Percentiles rank a stretch among this genome's conserved stretches.
phyloP scores from a whole-genome alignment of 2,888 invertebrate species.

The Tuberolachnus salignus region DNA sequence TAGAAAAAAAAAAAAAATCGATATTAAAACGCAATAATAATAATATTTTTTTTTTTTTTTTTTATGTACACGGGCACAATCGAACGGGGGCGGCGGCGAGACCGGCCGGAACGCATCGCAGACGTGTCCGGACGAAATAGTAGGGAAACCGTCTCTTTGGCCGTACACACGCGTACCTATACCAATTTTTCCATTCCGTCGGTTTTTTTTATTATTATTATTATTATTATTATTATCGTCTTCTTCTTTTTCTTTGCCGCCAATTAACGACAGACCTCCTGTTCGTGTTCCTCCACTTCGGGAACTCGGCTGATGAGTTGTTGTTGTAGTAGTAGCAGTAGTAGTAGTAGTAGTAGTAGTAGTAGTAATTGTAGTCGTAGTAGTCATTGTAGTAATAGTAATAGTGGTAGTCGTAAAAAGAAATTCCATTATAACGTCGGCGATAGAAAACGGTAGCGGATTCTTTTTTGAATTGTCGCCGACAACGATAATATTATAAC shows the following conservation, averaged over 20 bases:
- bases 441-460: not conserved
- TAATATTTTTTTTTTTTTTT: no score
- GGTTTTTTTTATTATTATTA: not conserved
- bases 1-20: no score
- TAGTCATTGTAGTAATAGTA: no score
- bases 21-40: no score
- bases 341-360: no score
- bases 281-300: not conserved
- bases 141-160: not conserved
- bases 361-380: not conserved
- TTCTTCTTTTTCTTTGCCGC: not conserved
- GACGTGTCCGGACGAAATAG: not conserved
- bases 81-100: no score
- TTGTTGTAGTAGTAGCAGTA: no score
- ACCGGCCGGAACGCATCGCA: no score
- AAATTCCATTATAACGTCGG: conserved; percentile 4
- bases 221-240: not conserved
- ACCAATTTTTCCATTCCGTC: no score
- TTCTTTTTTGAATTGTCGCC: conserved; percentile 17
- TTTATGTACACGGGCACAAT: no score
- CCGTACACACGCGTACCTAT: no score
- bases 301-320: no score
- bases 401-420: not conserved
- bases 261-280: conserved; percentile 40
- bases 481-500: not conserved